Base-by-base conservation (phyloP, 2,888 invertebrate genomes). In the Tigriopus californicus region DNA sequence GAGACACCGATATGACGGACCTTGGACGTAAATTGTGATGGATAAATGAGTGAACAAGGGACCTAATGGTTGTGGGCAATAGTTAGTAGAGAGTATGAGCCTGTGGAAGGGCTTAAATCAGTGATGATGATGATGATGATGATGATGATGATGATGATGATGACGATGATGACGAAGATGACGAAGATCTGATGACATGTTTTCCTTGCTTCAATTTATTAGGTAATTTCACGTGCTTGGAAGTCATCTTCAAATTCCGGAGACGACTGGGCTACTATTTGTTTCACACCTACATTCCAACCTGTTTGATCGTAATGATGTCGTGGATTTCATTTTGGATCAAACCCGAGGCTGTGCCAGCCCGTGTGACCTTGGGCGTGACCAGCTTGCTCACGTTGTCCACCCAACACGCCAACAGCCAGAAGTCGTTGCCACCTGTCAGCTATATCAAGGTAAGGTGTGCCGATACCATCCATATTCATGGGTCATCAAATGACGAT, bases 231-330 rank as follows among this genome's bases (percentile, higher is more conserved):
- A 90, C 89, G 0, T 91, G 91, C 65, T 73, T 91, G 66, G 88
- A 89, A 70, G 90, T 91, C 51, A 80, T 89, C 62, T 91, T 91
- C 72, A 85, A 85, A 58, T 72, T 91, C 66, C 88, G 89, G 70
- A 78, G 91, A 33, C 81, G 90, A 3, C 76, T 91, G 58, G 90
- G 90, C 1, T 91, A 90, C 71, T 90, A 89, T 69, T 76, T 91
- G 57, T 90, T 91, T 74, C 90, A 91, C 73, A 90, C 90, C 0
- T 91, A 91, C 70, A 85, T 91, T 67, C 91, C 91, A 3, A 90
- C 90, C 15, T 90, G 89, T 69, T 78, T 91, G 67, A 91, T 92
- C 67, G 92, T 91, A 63, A 89, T 91, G 60, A 89, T 91, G 87
- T 90, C 90, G 1, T 71, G 70, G 70, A 68, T 71, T 25, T 68